Evolutionary conservation across 2,113 vertebrate genomes (phyloP), one percentile per base, ranked within the genome.

Genomic region (Brachypodius melanocephalos): DNA sequence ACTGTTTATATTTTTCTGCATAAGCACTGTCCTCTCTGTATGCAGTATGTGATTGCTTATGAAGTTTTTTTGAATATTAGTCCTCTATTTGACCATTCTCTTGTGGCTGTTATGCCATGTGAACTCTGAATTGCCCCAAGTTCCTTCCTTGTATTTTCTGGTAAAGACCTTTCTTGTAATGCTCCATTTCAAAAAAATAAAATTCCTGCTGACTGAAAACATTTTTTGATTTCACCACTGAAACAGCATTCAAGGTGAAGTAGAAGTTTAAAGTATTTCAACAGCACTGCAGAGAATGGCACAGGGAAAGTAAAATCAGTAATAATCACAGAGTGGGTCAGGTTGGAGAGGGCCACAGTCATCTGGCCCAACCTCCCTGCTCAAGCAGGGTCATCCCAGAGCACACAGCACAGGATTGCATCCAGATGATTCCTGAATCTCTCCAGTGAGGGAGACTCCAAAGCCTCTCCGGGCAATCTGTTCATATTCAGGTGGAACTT

Each of bases 41-140:
- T 46, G 45, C 43, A 82, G 8, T 46, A 19, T 0, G 1, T 1
- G 2, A 61, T 84, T 76, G 32, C 54, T 49, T 40, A 9, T 9
- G 3, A 79, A 87, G 18, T 17, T 46, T 57, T 42, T 58, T 6
- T 55, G 29, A 78, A 78, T 8, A 15, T 57, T 46, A 61, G 22
- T 28, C 82, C 21, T 59, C 29, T 69, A 7, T 76, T 40, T 74
- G n/a, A 65, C 63, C 59, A 68, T 57, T 92, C 32, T 68, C 43
- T 32, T 61, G 52, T 49, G 54, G 61, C 78, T 78, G 36, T 66
- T 78, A 32, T 0, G 0, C 48, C 58, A 58, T 0, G 15, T 38
- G 52, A 88, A 59, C 63, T 93, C 61, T 61, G 34, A 88, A 83
- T 2, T 85, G 51, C 46, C 4, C 0, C 12, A 69, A 40, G 16